Evolutionary conservation across 2,797 vertebrate genomes (phyloP), one percentile per base, ranked within the genome.

Genomic region (Myotis findleyi): DNA sequence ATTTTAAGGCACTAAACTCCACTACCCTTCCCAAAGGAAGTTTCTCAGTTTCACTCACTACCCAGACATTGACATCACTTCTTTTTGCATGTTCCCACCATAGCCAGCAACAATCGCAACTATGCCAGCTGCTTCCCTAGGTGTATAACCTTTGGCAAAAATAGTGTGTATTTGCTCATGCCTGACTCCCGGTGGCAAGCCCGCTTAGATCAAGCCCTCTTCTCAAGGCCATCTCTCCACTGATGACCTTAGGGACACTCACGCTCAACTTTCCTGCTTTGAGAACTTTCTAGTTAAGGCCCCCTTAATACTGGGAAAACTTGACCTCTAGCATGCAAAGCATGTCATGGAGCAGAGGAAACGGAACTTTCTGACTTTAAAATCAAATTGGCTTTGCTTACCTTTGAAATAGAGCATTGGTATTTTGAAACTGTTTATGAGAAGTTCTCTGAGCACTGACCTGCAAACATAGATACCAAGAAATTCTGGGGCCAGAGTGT

Each of bases 291-390:
- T 96, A 83, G 94, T 88, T 64, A 95, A 97, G 95, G 91, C 68
- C 72, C 44, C 77, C 96, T 97, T 97, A 97, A 96, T 94, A 57
- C 84, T 96, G 92, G 95, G 96, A 96, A 96, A 96, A 97, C 96
- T 87, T 96, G 91, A 93, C 96, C 97, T 96, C 89, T 87, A 91
- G 96, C 95, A 95, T 89, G 49, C 82, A 94, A 93, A 96, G 93
- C 94, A 69, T 93, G 96, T 93, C 79, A 2, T 12, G 25, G 83
- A 25, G 80, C 92, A 85, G 27, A 83, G 68, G 92, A 71, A 44
- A 86, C 2, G 41, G 73, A 81, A 18, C 41, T 80, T 89, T 2
- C 4, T 77, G 93, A 91, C 95, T 97, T 97, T 93, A 88, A 97
- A 97, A 90, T 96, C 7, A 9, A 10, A 7, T 49, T 87, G 18